Evolutionary conservation across 2,113 vertebrate species (phyloP), one percentile per base, ranked within the genome.

Genomic region (Crotalus viridis): DNA sequence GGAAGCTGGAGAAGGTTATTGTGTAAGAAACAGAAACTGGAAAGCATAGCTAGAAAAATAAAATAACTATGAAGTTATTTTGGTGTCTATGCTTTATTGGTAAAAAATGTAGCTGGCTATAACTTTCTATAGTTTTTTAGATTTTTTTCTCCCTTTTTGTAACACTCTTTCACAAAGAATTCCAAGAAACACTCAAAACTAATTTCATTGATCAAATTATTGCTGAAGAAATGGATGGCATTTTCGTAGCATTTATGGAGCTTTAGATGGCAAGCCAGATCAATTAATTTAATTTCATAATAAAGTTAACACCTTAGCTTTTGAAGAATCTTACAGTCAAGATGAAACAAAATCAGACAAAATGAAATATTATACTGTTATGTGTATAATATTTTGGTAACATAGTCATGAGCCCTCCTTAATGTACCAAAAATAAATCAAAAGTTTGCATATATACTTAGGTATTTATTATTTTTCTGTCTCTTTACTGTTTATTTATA

Each of bases 51-150:
- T 64, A 33, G 48, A 87, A 87, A 57, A 93, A 64, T 93, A 24
- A 46, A 89, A 89, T 81, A 51, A 89, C 55, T 43, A n/a, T 48
- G 64, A 8, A 61, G 8, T 97, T 96, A 96, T 85, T 95, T 96
- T 95, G 10, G 89, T 97, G 97, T 97, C 97, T 96, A 93, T 93
- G 95, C 95, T 95, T 97, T 97, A 96, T 97, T 97, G 24, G n/a
- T 98, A 95, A 97, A 94, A 97, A 94, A 92, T 96, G 93, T 95
- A 97, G 89, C 33, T 93, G 95, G 94, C 93, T 97, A 97, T 33
- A 43, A 43, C 8, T n/a, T 89, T 85, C 24, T n/a, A 10, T 17
- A 81, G 24, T 52, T 21, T 81, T 92, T 85, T 24, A 2, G 2
- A 51, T 28, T 8, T 10, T 15, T 6, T 13, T 1, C 7, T 10